Conservation (phyloP, 2,888 invertebrate species). For the Tetranychus piercei region DNA sequence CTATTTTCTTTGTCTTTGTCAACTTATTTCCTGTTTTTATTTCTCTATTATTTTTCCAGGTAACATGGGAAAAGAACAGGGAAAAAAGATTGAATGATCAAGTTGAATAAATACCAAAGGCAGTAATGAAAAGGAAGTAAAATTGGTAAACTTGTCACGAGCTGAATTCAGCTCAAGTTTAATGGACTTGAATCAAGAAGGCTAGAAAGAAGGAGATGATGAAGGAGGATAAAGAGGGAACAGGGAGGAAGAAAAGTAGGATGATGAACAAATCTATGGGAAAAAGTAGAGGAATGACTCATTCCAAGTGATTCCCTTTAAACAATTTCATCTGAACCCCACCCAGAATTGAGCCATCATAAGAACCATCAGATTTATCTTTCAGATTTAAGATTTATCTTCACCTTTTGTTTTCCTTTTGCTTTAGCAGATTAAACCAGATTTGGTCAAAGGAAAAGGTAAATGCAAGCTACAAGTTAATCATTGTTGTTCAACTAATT, state of each 20-base stretch:
- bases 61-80: neutral
- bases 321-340: neutral
- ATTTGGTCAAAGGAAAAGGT: too few relatives aligned
- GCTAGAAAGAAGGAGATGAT: neutral
- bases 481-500: too few relatives aligned
- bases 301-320: neutral
- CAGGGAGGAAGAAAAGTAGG: neutral
- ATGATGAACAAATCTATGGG: neutral
- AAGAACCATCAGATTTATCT: too few relatives aligned
- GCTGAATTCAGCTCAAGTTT: neutral
- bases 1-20: neutral
- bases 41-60: neutral
- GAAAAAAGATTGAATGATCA: neutral
- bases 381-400: too few relatives aligned
- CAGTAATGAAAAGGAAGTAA: neutral
- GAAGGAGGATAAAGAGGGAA: conserved; percentile 5
- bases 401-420: too few relatives aligned
- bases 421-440: too few relatives aligned
- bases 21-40: neutral
- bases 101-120: neutral
- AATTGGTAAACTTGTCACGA: neutral
- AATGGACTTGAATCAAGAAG: neutral
- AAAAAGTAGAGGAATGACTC: neutral
- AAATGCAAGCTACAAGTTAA: too few relatives aligned
- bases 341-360: neutral